Evolutionary conservation across 2,888 invertebrate genomes (phyloP), one percentile per base, ranked within the genome.

Genomic region (Pseudoips prasinana): DNA sequence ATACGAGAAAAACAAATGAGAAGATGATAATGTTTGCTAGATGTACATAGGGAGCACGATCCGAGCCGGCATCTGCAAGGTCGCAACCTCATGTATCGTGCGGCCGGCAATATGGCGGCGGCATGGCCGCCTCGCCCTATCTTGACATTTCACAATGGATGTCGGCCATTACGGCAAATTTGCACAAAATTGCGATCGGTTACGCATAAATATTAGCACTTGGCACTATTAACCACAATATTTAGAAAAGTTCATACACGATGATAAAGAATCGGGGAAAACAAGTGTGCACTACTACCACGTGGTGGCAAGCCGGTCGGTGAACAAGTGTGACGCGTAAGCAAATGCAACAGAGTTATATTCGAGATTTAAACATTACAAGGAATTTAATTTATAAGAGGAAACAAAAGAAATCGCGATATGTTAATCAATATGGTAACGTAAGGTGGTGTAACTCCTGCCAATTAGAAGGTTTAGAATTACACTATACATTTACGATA

Each of bases 51-150:
- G 31, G 29, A 33, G 39, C 11, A 45, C 48, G 59, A 71, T 74
- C 65, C 52, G 65, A 68, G 64, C 80, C 73, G 75, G 72, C 75
- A 58, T 66, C 58, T 64, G 67, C 82, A 87, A 88, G 86, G 87
- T 85, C 85, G 77, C 62, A 73, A 69, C 67, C 74, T 81, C 80
- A 78, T 82, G 82, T 73, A 72, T 68, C 64, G 75, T 64, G 73
- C 76, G 73, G 68, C 87, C 86, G 87, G 86, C 88, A 87, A 88
- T 85, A 87, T 87, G 88, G 87, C 88, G 70, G 86, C 86, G 85
- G 79, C 84, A 85, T 85, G 87, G 86, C 79, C 85, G 86, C 88
- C 88, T 88, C 88, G 85, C 87, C 87, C 87, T 80, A 83, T 84
- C 87, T 85, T 86, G 86, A 87, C 86, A 80, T 79, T 79, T 85